Base-by-base conservation (phyloP, 2,113 vertebrate species). In the Gorilla gorilla region DNA sequence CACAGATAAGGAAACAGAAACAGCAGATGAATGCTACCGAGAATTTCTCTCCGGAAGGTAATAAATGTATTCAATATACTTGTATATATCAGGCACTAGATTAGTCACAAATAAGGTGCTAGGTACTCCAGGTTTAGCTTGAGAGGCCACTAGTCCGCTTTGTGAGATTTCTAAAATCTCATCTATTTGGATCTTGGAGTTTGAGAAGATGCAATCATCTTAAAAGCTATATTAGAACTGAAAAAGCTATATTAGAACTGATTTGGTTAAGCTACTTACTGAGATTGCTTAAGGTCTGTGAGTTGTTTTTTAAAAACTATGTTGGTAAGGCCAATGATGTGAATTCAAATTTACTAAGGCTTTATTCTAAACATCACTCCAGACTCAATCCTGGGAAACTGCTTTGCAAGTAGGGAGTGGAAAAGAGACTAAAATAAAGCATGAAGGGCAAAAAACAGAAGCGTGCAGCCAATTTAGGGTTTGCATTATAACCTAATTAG, bases 151-250 rank as follows among this genome's bases (percentile, higher is more conserved):
- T 30, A 40, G 17, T 25, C 40, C 87, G n/a, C 81, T 45, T 4
- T 43, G 61, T 57, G 87, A 86, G 50, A 93, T 82, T 82, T 94
- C 52, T 68, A 45, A 90, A 55, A 82, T 70, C 52, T 91, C 59
- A 93, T 79, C 61, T 66, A 35, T 83, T 93, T 89, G 22, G 5
- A 89, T 59, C 50, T 87, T 94, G 66, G 23, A 12, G 9, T 78
- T 91, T 73, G 72, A 89, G 66, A 97, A 50, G 72, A 75, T 92
- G 72, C 5, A 85, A 23, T 92, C 89, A 45, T 93, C 64, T 89
- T 85, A 89, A 81, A 88, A n/a, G 25, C 30, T 73, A 30, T 20
- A 6, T 20, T 97, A 88, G 5, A 80, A 50, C 70, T 75, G 23
- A 48, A 89, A 81, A 88, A n/a, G 25, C 30, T 73, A 30, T 20